These are phyloP conservation scores for Chaetops frenatus DNA, from an alignment of 2,113 vertebrate species.

Conservation along the genomic window DNA sequence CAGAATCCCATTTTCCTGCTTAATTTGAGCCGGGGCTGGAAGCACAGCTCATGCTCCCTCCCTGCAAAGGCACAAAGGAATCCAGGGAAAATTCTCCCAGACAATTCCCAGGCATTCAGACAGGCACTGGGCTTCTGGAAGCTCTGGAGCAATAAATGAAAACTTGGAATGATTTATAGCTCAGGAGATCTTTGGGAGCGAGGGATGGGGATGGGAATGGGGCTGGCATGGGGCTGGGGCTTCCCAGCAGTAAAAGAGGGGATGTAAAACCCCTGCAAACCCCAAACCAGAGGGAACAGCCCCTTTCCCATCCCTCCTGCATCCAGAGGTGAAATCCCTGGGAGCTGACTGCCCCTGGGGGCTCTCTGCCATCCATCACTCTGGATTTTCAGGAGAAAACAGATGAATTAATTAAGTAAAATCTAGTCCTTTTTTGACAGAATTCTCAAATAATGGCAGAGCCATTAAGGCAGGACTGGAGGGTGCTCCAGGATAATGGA, in stretches of 20 bases:
- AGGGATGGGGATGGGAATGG: background rate
- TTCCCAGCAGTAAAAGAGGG: background rate
- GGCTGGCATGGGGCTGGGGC: background rate
- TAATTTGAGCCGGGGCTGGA: conserved; percentile 22
- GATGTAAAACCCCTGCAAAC: background rate
- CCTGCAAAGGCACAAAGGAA: background rate
- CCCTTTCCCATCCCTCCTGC: background rate
- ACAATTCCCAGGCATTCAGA: background rate
- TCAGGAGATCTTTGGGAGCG: background rate
- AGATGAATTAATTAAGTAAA: background rate
- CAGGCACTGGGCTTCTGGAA: background rate
- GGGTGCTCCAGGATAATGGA: background rate
- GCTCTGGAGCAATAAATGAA: conserved; percentile 11
- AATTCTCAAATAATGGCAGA: background rate
- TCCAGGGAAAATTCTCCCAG: background rate
- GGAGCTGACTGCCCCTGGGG: background rate
- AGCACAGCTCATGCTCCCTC: background rate
- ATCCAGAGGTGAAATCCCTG: background rate
- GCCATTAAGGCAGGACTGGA: background rate
- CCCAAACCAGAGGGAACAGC: background rate
- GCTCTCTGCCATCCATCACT: background rate
- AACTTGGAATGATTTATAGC: background rate
- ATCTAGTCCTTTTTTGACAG: background rate
- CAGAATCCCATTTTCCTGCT: background rate
- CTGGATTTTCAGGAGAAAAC: background rate